These are phyloP conservation scores for Talpa occidentalis DNA, from an alignment of 2,113 vertebrate genomes.

Conservation along the genomic window DNA sequence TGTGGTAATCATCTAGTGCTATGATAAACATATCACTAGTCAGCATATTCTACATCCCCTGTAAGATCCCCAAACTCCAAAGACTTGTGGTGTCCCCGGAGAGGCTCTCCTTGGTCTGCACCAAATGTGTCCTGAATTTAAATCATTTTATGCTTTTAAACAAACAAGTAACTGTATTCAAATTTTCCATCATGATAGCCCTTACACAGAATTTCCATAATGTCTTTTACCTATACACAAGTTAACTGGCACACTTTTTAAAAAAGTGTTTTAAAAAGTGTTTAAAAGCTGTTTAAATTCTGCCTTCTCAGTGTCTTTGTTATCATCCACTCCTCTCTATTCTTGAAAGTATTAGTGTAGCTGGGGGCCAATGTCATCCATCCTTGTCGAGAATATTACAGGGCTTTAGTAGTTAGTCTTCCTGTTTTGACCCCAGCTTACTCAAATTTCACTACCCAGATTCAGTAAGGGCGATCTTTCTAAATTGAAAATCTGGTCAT, in stretches of 20 bases:
- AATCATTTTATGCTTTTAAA: constrained; percentile 36
- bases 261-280: too few species aligned
- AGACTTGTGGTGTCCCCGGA: neutral
- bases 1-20: neutral
- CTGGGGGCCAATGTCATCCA: neutral
- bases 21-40: neutral
- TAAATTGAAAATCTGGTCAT: constrained; percentile 58
- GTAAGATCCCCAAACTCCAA: neutral
- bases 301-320: neutral
- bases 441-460: constrained; percentile 21
- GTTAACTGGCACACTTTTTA: neutral
- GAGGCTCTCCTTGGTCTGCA: neutral
- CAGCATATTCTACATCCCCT: neutral
- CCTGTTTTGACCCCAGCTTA: neutral
- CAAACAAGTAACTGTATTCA: constrained; percentile 26
- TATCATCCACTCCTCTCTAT: neutral
- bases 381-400: neutral
- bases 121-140: neutral
- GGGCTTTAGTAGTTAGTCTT: constrained; percentile 20
- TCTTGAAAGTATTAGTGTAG: neutral
- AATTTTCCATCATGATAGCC: neutral
- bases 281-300: neutral
- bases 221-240: neutral
- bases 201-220: constrained; percentile 2
- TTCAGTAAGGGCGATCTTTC: constrained; percentile 17